Base-by-base conservation (phyloP, 1,140 invertebrate species). In the Listronotus bonariensis region DNA sequence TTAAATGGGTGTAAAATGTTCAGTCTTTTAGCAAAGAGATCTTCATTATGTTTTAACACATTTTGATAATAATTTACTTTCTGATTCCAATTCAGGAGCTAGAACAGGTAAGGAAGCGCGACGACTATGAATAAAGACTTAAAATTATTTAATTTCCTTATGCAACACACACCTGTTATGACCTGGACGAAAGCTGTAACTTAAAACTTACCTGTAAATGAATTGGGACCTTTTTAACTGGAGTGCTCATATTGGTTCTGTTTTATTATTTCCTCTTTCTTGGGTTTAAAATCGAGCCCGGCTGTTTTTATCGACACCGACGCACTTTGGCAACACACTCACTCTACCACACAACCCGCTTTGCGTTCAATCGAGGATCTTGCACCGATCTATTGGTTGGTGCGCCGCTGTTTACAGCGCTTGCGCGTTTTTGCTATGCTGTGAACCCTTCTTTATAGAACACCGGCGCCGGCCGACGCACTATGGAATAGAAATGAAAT, bases 171-270 rank as follows among this genome's bases (percentile, higher is more conserved):
- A 57, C 55, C 55, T 57, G 55, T 57, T 43, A 57, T 8, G n/a
- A 31, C 9, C 32, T 6, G n/a, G 32, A 6, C 17, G 36, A 53
- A 53, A 7, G 8, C 5, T 31, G 9, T 9, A 14, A 9, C 10
- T 49, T 52, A 5, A 26, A 26, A 81, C 84, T 82, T 81, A 93
- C 92, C 88, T 96, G 93, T 73, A 96, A 84, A 82, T 96, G 93
- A 79, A 96, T 94, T 36, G 93, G 93, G 49, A 96, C 92, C 82
- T 96, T 96, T 81, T 95, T 96, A 67, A 95, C 92, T 31, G 77
- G 77, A n/a, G 76, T 76, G 67, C 74, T 77, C 77, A 78, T 78
- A 57, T 6, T 54, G 52, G 52, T 18, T 17, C 14, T 52, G 55
- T 46, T 51, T 6, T 5, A 12, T 43, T 52, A 8, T 26, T 42